phyloP scores from a whole-genome alignment of 2,888 invertebrate species.

The Drosophila peninsularis region DNA sequence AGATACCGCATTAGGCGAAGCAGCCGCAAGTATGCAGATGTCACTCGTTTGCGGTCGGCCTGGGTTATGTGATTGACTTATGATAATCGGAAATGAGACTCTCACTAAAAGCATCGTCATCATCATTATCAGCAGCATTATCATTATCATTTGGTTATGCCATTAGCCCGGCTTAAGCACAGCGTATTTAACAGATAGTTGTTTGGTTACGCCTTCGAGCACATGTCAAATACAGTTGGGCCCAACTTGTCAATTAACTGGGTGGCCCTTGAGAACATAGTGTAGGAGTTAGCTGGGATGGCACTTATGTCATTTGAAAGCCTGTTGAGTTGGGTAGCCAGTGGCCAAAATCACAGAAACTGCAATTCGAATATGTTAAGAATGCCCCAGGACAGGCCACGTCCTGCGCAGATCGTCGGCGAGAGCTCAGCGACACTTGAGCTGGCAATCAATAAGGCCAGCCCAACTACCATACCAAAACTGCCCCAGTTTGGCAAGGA shows the following conservation, averaged over 20 bases:
- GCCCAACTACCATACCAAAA: conserved; percentile 55
- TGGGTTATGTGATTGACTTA: conserved; percentile 56
- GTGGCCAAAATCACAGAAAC: conserved; percentile 36
- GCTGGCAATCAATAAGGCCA: conserved; percentile 64
- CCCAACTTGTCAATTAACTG: conserved; percentile 22
- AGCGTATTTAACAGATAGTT: conserved; percentile 16
- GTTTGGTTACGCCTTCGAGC: neutral
- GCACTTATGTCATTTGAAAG: conserved; percentile 22
- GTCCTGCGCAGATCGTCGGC: conserved; percentile 38
- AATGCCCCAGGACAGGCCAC: conserved; percentile 27
- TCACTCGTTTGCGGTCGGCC: conserved; percentile 51
- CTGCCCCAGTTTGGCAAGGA: conserved; percentile 76
- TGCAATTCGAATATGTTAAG: conserved; percentile 30
- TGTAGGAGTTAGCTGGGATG: neutral
- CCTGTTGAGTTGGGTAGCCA: conserved; percentile 18
- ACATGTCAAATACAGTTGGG: conserved; percentile 39
- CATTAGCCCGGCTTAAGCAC: neutral
- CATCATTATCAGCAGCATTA: conserved; percentile 29
- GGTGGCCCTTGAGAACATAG: neutral
- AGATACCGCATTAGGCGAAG: conserved; percentile 33
- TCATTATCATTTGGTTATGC: conserved; percentile 8
- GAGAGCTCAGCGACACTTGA: conserved; percentile 33
- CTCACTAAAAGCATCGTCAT: conserved; percentile 10
- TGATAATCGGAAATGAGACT: conserved; percentile 46
- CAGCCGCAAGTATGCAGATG: conserved; percentile 61